Evolutionary conservation across 2,888 invertebrate genomes (phyloP), one percentile per base, ranked within the genome.

Genomic region (Xylophagus ater): DNA sequence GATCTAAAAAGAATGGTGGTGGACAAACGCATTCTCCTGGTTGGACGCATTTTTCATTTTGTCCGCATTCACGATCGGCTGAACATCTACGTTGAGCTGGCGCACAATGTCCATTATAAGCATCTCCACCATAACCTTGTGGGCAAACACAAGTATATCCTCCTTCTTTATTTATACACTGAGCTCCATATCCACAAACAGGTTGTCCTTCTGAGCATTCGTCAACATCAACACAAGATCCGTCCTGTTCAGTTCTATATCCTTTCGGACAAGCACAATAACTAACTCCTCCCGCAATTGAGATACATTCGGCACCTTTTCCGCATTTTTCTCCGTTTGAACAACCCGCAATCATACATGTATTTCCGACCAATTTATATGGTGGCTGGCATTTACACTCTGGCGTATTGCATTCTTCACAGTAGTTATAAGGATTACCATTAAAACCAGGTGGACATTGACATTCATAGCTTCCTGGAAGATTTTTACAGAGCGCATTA

Each of bases 201-300:
- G 78, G 73, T 47, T 76, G 75, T 5, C 78, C 78, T 53, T 84
- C 81, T 31, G 70, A 68, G 53, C 90, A 90, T 63, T 90, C 89
- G 56, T 90, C 77, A 32, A 87, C 76, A 59, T 90, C 88, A 59
- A 76, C 71, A 55, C 90, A 90, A n/a, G 81, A 74, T 12, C 88
- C 86, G 53, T 88, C 86, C 2, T 70, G 56, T 40, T 75, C 74
- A 15, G 84, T 81, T 41, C 77, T 74, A 59, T 74, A 89, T 12
- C 92, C 90, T 57, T 84, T 79, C 5, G 90, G 90, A 58, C 92
- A 92, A 34, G 90, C 90, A 53, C 92, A 92, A 57, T 92, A 92
- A 59, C 89, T 90, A 2, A 88, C 83, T 34, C 85, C 86, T 18
- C 87, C 87, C 10, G 89, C 81, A 49, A 90, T 89, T 4, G 83